Evolutionary conservation across 2,888 invertebrate genomes (phyloP).

Genomic region (Eudemis profundana): DNA sequence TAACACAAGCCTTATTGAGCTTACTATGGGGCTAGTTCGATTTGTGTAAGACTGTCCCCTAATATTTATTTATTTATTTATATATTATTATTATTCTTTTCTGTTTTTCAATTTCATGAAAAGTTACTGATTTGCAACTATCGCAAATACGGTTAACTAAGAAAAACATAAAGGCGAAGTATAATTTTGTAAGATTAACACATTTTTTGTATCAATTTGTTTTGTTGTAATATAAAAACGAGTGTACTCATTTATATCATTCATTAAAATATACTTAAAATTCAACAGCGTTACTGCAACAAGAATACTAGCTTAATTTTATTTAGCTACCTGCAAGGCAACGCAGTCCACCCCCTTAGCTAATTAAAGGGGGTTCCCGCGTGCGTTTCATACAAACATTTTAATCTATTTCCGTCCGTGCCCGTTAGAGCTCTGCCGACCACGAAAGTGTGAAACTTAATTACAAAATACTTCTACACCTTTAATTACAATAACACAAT

Average conservation of each 20-base stretch:
- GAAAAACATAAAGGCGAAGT: too few relatives aligned
- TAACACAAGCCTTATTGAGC: too few relatives aligned
- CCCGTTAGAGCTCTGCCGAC: neutral
- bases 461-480: neutral
- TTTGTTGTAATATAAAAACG: neutral
- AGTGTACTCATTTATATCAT: neutral
- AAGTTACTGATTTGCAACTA: too few relatives aligned
- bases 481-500: too few relatives aligned
- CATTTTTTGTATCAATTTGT: too few relatives aligned
- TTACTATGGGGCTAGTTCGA: too few relatives aligned
- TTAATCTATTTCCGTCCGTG: constrained; percentile 9
- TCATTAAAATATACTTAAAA: neutral
- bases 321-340: constrained; percentile 26
- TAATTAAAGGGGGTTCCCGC: constrained; percentile 31
- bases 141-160: too few relatives aligned
- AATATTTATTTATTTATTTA: too few relatives aligned
- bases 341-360: constrained; percentile 1
- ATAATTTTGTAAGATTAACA: too few relatives aligned
- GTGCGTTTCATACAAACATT: constrained; percentile 22
- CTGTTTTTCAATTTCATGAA: too few relatives aligned
- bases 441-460: neutral
- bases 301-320: constrained; percentile 5
- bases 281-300: neutral
- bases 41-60: too few relatives aligned
- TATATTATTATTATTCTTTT: too few relatives aligned